A percentile compares a stretch with the other conserved stretches of the same genome.
Conservation (phyloP, 2,888 invertebrate species). For the Phragmatobia fuliginosa region DNA sequence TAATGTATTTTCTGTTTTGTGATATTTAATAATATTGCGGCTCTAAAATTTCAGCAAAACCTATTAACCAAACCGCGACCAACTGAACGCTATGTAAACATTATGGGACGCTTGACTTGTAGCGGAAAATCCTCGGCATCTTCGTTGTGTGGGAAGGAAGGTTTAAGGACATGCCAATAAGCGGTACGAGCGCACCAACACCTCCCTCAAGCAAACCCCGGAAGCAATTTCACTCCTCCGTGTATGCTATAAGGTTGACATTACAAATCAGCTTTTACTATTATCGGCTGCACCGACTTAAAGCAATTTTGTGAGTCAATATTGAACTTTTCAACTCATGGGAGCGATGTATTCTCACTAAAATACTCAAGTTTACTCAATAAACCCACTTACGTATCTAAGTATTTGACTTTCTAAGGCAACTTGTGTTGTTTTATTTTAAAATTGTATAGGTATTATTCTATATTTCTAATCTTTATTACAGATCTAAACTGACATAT, state of each 20-base stretch:
- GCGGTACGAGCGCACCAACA: constrained; percentile 76
- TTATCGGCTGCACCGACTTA: constrained; percentile 80
- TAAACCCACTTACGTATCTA: constrained; percentile 51
- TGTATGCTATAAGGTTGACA: constrained; percentile 73
- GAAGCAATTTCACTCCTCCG: constrained; percentile 71
- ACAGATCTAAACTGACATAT: not conserved
- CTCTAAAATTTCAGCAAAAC: not conserved
- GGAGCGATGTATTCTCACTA: constrained; percentile 77
- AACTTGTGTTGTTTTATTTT: constrained; percentile 13
- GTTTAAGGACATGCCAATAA: constrained; percentile 83
- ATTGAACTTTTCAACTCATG: constrained; percentile 81
- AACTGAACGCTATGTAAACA: constrained; percentile 49
- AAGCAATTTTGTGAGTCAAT: constrained; percentile 84
- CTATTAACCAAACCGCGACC: constrained; percentile 34
- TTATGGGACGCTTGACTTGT: constrained; percentile 64
- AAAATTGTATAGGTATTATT: constrained; percentile 14
- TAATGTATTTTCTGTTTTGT: too few relatives aligned
- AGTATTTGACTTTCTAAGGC: constrained; percentile 11
- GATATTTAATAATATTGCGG: not conserved
- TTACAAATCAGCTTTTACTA: constrained; percentile 70
- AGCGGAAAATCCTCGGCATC: constrained; percentile 65
- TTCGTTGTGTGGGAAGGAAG: constrained; percentile 72
- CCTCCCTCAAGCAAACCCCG: constrained; percentile 65
- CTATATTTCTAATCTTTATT: not conserved
- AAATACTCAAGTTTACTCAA: constrained; percentile 57